Evolutionary conservation across 1,140 invertebrate species (phyloP).

Genomic region (Cydia amplana): DNA sequence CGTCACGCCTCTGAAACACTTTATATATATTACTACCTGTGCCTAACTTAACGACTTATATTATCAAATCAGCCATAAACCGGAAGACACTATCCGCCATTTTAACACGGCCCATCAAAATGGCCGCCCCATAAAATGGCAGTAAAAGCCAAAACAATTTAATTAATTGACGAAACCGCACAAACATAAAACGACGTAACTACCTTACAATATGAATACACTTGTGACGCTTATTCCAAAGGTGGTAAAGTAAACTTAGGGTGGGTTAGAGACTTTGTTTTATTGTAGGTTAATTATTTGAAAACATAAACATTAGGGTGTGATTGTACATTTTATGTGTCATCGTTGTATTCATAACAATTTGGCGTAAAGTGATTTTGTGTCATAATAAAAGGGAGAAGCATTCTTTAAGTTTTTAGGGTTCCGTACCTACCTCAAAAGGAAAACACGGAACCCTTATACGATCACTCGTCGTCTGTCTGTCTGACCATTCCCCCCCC

Average conservation of each 20-base stretch:
- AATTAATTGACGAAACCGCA: conserved; percentile 8
- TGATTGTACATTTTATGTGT: neutral
- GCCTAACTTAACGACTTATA: neutral
- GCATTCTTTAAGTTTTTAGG: too few species aligned
- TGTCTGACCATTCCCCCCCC: too few species aligned
- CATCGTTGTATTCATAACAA: neutral
- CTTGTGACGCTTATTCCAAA: neutral
- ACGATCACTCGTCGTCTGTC: too few species aligned
- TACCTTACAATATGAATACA: neutral
- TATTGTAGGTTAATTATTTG: conserved; percentile 14
- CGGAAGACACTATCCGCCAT: conserved; percentile 7
- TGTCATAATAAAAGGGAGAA: neutral
- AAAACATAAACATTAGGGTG: conserved; percentile 21
- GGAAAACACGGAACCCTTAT: too few species aligned
- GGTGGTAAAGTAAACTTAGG: conserved; percentile 4
- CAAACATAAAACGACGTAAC: neutral
- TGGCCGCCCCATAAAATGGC: conserved; percentile 11
- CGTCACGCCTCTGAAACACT: too few species aligned
- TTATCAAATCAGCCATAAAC: neutral
- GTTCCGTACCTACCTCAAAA: too few species aligned
- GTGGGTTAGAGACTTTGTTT: conserved; percentile 3
- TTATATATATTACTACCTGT: neutral
- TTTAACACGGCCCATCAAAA: conserved; percentile 3
- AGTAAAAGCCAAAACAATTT: conserved; percentile 17
- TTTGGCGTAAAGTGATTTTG: neutral